Conservation (phyloP, 2,888 invertebrate genomes). For the Chouioia cunea region DNA sequence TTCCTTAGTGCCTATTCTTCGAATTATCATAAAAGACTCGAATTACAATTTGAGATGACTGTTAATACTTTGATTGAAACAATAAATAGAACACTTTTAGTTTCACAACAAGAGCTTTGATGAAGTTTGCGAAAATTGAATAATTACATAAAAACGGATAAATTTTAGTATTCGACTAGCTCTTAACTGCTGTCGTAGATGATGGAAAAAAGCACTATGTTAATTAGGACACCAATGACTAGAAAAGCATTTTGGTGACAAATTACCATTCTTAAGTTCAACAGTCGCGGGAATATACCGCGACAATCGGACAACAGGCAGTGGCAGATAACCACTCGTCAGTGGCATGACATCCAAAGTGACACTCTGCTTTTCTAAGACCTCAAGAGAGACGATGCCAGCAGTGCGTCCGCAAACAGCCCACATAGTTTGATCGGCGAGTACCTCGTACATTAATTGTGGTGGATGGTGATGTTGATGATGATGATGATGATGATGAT, state of each 20-base stretch:
- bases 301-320: constrained; percentile 88
- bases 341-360: constrained; percentile 93
- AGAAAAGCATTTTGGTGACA: constrained; percentile 4
- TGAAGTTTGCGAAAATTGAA: no score
- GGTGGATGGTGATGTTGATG: constrained; percentile 56
- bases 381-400: constrained; percentile 78
- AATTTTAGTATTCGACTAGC: neutral
- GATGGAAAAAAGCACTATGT: neutral
- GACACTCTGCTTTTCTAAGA: constrained; percentile 79
- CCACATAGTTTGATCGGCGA: constrained; percentile 94
- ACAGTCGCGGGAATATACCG: constrained; percentile 86
- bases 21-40: no score
- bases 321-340: constrained; percentile 89
- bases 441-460: constrained; percentile 90
- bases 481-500: constrained; percentile 31
- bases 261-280: constrained; percentile 63
- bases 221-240: neutral
- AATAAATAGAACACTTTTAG: no score
- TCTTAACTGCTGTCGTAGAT: neutral
- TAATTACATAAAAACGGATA: neutral
- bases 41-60: no score
- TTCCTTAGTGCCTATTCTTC: no score
- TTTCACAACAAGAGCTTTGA: no score
- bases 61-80: no score
- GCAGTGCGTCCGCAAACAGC: constrained; percentile 92